A percentile compares a stretch with the other conserved stretches of the same genome.
These are phyloP conservation scores for Podilymbus podiceps DNA, from an alignment of 2,113 vertebrate species.

Conservation along the genomic window DNA sequence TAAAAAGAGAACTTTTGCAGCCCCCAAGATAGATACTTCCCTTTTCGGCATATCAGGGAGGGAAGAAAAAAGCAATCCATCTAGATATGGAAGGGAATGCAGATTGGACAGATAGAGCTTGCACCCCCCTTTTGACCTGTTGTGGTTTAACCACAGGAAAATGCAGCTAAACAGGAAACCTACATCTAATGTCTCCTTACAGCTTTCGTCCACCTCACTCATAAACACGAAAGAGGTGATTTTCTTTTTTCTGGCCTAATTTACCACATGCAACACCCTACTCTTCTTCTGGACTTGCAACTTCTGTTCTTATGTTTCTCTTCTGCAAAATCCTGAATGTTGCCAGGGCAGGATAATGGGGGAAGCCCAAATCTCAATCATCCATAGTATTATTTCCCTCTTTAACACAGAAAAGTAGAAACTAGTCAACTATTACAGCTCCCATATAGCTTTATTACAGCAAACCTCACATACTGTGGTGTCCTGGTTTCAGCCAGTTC, in stretches of 20 bases:
- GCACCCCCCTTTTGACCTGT: background rate
- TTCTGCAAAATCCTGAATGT: background rate
- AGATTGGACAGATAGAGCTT: background rate
- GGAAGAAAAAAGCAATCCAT: background rate
- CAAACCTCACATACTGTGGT: background rate
- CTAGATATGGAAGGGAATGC: background rate
- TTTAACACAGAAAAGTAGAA: background rate
- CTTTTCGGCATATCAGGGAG: background rate
- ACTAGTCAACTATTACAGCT: background rate
- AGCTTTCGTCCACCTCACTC: background rate
- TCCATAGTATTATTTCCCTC: background rate
- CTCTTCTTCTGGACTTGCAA: background rate
- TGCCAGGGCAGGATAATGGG: background rate
- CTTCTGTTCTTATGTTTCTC: background rate
- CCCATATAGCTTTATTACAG: background rate
- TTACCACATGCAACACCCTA: background rate
- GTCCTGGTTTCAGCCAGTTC: too few species aligned
- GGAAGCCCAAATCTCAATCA: background rate
- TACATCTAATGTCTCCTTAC: background rate
- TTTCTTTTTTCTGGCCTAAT: background rate
- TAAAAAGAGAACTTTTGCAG: background rate
- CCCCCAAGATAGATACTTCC: background rate
- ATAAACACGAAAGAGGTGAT: accelerated
- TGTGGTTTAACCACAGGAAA: background rate
- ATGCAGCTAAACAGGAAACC: background rate